Evolutionary conservation across 2,113 vertebrate species (phyloP), one percentile per base, ranked within the genome.

Genomic region (Periophthalmodon schlosseri): DNA sequence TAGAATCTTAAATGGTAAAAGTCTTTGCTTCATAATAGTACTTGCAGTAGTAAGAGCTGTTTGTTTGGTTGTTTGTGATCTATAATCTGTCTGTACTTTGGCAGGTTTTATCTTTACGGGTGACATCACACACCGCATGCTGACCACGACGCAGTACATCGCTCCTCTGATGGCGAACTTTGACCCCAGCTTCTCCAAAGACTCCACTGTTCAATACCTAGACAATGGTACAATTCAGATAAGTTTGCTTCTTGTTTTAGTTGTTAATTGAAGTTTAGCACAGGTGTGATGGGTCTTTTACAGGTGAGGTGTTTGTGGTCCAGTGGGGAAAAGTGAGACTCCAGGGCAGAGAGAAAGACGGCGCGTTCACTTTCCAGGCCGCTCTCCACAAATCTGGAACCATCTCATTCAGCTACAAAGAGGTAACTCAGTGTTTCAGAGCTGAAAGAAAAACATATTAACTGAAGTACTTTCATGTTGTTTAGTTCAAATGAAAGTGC

Each of bases 81-180:
- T 44, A 7, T 15, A 18, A 18, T 7, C 15, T 6, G 21, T 57
- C 5, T 24, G 21, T 2, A 14, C 3, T 79, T 58, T 34, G 72
- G 3, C 80, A 98, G 96, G 96, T 23, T 98, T 98, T 10, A 94
- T 97, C 91, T 98, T 97, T 90, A 94, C 90, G 69, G 96, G 96
- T 0, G 96, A 97, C 0, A 75, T 96, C 23, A 92, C 93, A 76
- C 96, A 98, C 74, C 96, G 95, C 10, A 96, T 96, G 95, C 90
- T 98, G 52, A 98, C 96, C 0, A 92, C 94, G 16, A 97, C 96
- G 0, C 96, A 98, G 83, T 98, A 97, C 50, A 88, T 97, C 14
- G 96, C 96, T 0, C 96, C 96, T 0, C 93, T 98, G n/a, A 98
- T 98, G 96, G 96, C 96, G 52, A 96, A 97, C 86, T 98, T 98